A percentile compares a stretch with the other conserved stretches of the same genome.
Evolutionary conservation across 2,888 invertebrate species (phyloP).

Genomic region (Cybosia mesomella): DNA sequence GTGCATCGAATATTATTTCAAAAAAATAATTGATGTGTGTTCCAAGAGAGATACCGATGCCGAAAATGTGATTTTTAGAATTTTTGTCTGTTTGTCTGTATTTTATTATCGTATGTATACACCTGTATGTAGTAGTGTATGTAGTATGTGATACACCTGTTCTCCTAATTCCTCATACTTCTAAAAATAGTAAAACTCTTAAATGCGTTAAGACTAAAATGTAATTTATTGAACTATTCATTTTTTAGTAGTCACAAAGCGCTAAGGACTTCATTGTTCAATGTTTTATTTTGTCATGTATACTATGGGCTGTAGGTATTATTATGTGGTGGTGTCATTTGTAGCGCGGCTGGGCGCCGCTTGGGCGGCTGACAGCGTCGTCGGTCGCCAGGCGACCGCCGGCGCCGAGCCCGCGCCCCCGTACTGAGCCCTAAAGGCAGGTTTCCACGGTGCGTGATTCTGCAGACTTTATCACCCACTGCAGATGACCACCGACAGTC

Average conservation of each 20-base stretch:
- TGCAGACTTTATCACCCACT: background rate
- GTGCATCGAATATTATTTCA: too few species aligned
- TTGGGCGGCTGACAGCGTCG: slow-evolving; percentile 55
- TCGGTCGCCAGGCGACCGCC: slow-evolving; percentile 49
- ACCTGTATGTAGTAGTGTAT: too few species aligned
- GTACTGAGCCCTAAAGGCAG: background rate
- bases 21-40: too few species aligned
- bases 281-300: slow-evolving; percentile 23
- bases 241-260: slow-evolving; percentile 7
- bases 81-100: too few species aligned
- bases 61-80: too few species aligned
- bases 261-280: slow-evolving; percentile 25
- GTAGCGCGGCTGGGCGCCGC: slow-evolving; percentile 57
- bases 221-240: slow-evolving; percentile 12
- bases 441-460: background rate
- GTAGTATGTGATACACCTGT: too few species aligned
- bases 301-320: slow-evolving; percentile 22
- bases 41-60: too few species aligned
- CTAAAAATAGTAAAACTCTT: too few species aligned
- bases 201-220: background rate
- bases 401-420: slow-evolving; percentile 43
- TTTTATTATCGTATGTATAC: too few species aligned
- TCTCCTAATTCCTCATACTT: too few species aligned
- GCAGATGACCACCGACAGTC: background rate
- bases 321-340: slow-evolving; percentile 49